A percentile compares a stretch with the other conserved stretches of the same genome.
Conservation (phyloP, 2,113 vertebrate species). For the Lophura nycthemera region DNA sequence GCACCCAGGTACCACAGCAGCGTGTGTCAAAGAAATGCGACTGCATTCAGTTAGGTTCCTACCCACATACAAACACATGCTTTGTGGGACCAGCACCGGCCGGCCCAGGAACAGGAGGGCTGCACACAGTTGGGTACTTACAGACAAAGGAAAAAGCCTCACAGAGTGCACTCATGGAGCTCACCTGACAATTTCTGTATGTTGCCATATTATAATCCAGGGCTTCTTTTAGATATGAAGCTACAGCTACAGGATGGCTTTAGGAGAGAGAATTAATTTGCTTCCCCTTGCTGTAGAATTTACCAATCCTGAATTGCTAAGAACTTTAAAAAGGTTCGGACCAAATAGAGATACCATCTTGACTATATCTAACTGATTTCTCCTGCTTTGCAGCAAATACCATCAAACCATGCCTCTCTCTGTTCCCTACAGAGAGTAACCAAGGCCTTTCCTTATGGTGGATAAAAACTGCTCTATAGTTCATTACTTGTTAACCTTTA, state of each 20-base stretch:
- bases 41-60: conserved; percentile 15
- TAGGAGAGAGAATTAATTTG: neutral
- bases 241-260: neutral
- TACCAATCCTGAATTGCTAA: neutral
- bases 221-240: neutral
- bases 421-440: neutral
- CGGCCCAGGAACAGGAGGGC: neutral
- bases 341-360: neutral
- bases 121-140: conserved; percentile 34
- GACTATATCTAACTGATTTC: neutral
- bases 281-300: neutral
- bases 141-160: conserved; percentile 45
- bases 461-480: neutral
- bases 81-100: neutral
- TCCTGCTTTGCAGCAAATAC: neutral
- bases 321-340: neutral
- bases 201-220: neutral
- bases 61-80: conserved; percentile 50
- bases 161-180: conserved; percentile 28
- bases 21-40: conserved; percentile 18
- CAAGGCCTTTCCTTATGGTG: neutral
- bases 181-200: neutral
- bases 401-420: neutral
- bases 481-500: neutral
- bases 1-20: conserved; percentile 65